Base-by-base conservation (phyloP, 2,888 invertebrate genomes). In the Notocelia uddmanniana region DNA sequence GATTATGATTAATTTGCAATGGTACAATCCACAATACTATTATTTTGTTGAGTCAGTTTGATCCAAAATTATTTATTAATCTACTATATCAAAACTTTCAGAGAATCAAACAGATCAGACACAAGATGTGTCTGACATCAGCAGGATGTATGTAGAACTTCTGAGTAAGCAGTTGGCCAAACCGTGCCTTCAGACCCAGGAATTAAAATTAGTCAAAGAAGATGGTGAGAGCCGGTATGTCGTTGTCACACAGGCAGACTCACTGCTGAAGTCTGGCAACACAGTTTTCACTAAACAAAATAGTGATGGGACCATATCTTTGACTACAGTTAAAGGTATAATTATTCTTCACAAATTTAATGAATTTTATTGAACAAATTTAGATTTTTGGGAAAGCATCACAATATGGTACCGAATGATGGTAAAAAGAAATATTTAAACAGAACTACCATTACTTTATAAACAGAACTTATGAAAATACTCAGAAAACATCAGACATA, bases 221-320 rank as follows among this genome's bases (percentile, higher is more conserved):
- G 79, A 86, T 77, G 87, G 85, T 0, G 83, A 85, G 18, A 85
- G 83, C 55, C 83, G 85, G 52, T 93, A 89, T 76, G 81, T 92
- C 59, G 85, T 92, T 57, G 77, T 92, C 21, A 81, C 85, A 0
- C 81, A 86, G 37, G 85, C 87, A 1, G 81, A 81, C 5, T 62
- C 80, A 0, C 77, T 81, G 21, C 66, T 87, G 21, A 83, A 79
- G 74, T 75, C 75, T 6, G 77, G 75, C 10, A 80, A 79, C 55
- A 79, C 87, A 50, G 81, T 92, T 52, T 87, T 93, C 6, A 89
- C 91, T 0, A 92, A 89, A 76, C 91, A 92, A 77, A 91, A 91
- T 73, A 83, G 85, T 78, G 91, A 93, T 86, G 93, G 92, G 1
- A 91, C 92, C 75, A 88, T 93, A 77, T 90, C 91, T 23, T 78